Conservation (phyloP, 1,140 invertebrate genomes). For the Drosophila melanogaster region DNA sequence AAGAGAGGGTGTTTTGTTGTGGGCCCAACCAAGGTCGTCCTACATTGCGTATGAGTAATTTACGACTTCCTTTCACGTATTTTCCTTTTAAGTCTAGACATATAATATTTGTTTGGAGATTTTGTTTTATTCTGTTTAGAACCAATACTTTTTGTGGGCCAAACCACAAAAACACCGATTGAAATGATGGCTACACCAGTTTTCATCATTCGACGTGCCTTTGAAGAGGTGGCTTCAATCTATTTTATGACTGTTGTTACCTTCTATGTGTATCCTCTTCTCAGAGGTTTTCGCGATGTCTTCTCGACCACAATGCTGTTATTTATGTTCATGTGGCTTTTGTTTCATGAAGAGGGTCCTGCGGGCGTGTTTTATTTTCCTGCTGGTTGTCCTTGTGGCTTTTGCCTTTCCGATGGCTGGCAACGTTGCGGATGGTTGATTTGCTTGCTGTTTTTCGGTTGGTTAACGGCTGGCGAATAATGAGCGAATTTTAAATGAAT, state of each 20-base stretch:
- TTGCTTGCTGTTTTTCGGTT: constrained; percentile 25
- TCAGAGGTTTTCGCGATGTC: constrained; percentile 49
- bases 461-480: constrained; percentile 23
- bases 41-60: constrained; percentile 64
- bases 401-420: constrained; percentile 31
- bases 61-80: constrained; percentile 27
- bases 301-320: constrained; percentile 66
- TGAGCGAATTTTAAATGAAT: constrained; percentile 28
- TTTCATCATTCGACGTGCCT: constrained; percentile 19
- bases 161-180: constrained; percentile 66
- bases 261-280: constrained; percentile 8
- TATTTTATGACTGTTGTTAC: constrained; percentile 59
- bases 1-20: background rate
- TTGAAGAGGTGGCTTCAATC: constrained; percentile 53
- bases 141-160: constrained; percentile 69
- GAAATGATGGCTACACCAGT: constrained; percentile 39
- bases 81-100: constrained; percentile 23
- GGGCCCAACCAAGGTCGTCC: constrained; percentile 9
- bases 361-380: constrained; percentile 35
- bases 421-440: constrained; percentile 37
- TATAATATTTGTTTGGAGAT: constrained; percentile 16
- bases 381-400: constrained; percentile 37
- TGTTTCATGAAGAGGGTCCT: constrained; percentile 76
- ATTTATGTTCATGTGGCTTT: constrained; percentile 77
- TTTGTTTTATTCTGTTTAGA: constrained; percentile 17